Conservation (phyloP, 2,888 invertebrate species). For the Esperia sulphurella region DNA sequence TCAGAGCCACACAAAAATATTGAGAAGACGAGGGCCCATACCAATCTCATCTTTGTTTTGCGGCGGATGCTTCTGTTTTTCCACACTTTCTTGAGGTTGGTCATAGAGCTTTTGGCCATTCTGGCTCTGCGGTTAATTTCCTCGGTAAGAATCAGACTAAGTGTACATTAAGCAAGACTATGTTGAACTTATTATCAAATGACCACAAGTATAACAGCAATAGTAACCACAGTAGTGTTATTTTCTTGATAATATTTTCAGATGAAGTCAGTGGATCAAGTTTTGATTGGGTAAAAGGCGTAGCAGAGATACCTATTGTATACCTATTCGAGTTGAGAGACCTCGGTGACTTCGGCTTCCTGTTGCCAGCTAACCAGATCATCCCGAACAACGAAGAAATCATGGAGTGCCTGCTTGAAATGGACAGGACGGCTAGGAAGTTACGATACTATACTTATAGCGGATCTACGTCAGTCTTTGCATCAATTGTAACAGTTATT, state of each 20-base stretch:
- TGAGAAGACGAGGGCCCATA: no score
- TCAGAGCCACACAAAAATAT: no score
- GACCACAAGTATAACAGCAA: no score
- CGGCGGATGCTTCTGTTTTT: no score
- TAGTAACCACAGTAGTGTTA: no score
- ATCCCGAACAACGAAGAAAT: conserved; percentile 64
- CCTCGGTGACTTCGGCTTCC: conserved; percentile 71
- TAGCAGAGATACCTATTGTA: conserved; percentile 68
- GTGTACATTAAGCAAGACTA: no score
- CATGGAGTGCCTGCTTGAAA: conserved; percentile 52
- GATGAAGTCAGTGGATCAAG: conserved; percentile 62
- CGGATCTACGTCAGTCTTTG: conserved; percentile 13
- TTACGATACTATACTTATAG: conserved; percentile 34
- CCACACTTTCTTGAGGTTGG: no score
- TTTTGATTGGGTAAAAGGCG: conserved; percentile 79
- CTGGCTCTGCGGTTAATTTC: no score
- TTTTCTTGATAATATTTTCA: conserved; percentile 19
- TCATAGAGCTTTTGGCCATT: no score
- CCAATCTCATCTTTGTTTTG: no score
- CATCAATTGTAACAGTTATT: conserved; percentile 20
- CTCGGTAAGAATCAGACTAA: no score
- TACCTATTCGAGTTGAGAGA: conserved; percentile 80
- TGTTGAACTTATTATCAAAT: no score
- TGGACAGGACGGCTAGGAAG: conserved; percentile 38
- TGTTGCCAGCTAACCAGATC: conserved; percentile 72